A percentile compares a stretch with the other conserved stretches of the same genome.
Evolutionary conservation across 2,888 invertebrate genomes (phyloP).

Genomic region (Tachina grossa): DNA sequence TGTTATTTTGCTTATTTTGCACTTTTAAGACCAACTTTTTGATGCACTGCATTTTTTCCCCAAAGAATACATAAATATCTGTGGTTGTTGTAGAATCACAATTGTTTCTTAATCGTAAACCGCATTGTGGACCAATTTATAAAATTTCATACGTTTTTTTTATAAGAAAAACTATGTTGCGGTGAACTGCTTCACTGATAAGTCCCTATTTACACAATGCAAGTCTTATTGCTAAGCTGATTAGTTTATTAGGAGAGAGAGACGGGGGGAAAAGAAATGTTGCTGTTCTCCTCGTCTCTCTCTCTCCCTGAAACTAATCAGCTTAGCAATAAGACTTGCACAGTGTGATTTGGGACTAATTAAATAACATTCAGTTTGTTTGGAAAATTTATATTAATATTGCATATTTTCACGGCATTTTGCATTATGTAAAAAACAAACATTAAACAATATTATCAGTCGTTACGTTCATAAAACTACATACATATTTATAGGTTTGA

Average conservation of each 20-base stretch:
- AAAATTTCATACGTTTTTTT: slow-evolving; percentile 27
- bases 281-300: too few species aligned
- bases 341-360: too few species aligned
- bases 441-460: not conserved
- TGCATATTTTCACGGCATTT: not conserved
- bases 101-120: slow-evolving; percentile 37
- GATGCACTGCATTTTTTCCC: not conserved
- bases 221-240: too few species aligned
- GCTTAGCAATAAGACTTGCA: too few species aligned
- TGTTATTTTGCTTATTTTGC: not conserved
- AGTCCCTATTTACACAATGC: too few species aligned
- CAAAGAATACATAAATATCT: slow-evolving; percentile 1
- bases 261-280: too few species aligned
- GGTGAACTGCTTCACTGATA: slow-evolving; percentile 54
- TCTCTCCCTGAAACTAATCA: too few species aligned
- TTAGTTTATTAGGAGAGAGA: too few species aligned
- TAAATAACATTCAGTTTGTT: slow-evolving; percentile 18
- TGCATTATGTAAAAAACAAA: not conserved
- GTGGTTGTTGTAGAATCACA: not conserved
- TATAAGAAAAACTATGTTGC: slow-evolving; percentile 41
- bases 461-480: not conserved
- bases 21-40: not conserved
- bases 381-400: slow-evolving; percentile 6
- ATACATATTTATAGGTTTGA: too few species aligned
- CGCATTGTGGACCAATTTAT: slow-evolving; percentile 48